Conservation (phyloP, 35 echinoderm and acorn worm genomes). For the Apostichopus californicus region DNA sequence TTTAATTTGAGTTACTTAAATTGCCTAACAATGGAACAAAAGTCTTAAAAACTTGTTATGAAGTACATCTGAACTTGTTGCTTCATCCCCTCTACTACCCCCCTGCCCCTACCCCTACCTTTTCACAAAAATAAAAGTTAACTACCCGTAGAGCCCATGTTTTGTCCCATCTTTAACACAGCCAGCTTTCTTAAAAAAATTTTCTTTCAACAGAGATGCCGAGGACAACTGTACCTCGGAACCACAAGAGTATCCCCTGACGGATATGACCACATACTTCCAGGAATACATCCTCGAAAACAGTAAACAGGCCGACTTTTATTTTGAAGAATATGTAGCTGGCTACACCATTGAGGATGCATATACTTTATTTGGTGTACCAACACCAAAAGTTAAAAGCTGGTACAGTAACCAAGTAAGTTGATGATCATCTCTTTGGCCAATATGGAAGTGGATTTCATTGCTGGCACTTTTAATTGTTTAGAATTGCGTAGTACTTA, state of each 20-base stretch:
- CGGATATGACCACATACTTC: constrained; percentile 66
- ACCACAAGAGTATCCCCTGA: constrained; percentile 43
- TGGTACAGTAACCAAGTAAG: constrained; percentile 97
- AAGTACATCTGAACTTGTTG: too few species aligned
- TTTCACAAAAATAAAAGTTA: too few species aligned
- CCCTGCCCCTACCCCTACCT: too few species aligned
- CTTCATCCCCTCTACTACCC: too few species aligned
- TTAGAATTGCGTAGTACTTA: too few species aligned
- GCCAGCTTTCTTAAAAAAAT: not conserved
- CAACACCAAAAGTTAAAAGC: constrained; percentile 2
- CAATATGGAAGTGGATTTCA: too few species aligned
- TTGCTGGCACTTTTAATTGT: too few species aligned
- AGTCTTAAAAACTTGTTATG: too few species aligned
- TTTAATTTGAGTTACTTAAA: too few species aligned
- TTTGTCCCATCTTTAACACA: too few species aligned
- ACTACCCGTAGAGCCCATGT: too few species aligned
- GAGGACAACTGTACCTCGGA: constrained; percentile 69
- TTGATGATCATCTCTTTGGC: not conserved
- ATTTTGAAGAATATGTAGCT: constrained; percentile 80
- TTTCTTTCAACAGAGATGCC: not conserved
- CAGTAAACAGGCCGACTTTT: constrained; percentile 64
- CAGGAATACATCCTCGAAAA: constrained; percentile 71
- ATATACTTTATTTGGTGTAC: not conserved
- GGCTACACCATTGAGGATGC: constrained; percentile 58
- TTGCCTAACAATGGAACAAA: too few species aligned